Conservation (phyloP, 2,797 vertebrate genomes). For the Smutsia gigantea region DNA sequence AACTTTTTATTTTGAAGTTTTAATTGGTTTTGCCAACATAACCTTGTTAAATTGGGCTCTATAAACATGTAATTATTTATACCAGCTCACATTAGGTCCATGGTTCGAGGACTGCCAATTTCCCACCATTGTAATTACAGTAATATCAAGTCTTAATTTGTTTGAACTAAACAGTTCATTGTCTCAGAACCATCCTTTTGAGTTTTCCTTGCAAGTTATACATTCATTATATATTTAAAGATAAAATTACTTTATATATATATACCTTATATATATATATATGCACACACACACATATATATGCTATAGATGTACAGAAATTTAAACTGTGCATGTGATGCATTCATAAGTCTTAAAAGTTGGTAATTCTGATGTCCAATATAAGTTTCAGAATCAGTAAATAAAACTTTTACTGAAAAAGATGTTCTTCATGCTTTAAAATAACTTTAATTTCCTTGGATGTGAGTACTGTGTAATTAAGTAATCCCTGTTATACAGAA, state of each 20-base stretch:
- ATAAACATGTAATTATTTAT: constrained; percentile 38
- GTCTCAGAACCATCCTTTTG: background rate
- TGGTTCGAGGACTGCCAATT: constrained; percentile 30
- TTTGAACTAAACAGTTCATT: constrained; percentile 53
- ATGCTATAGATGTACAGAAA: background rate
- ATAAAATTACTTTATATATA: background rate
- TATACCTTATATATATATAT: no score
- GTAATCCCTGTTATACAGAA: constrained; percentile 47
- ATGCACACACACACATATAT: background rate
- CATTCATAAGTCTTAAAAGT: constrained; percentile 37
- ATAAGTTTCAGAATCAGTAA: constrained; percentile 53
- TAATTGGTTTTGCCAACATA: constrained; percentile 36
- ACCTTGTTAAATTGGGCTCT: constrained; percentile 26
- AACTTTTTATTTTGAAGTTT: constrained; percentile 57
- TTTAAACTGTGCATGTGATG: background rate
- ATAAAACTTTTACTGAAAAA: constrained; percentile 44
- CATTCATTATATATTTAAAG: constrained; percentile 38
- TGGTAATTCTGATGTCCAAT: constrained; percentile 16
- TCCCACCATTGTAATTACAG: constrained; percentile 47
- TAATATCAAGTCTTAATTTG: background rate
- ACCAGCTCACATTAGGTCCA: background rate
- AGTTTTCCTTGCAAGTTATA: background rate
- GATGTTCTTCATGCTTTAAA: constrained; percentile 68
- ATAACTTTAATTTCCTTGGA: constrained; percentile 69
- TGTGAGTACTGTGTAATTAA: constrained; percentile 60